Base-by-base conservation (phyloP, 2,797 vertebrate genomes). In the Sphaeramia orbicularis region DNA sequence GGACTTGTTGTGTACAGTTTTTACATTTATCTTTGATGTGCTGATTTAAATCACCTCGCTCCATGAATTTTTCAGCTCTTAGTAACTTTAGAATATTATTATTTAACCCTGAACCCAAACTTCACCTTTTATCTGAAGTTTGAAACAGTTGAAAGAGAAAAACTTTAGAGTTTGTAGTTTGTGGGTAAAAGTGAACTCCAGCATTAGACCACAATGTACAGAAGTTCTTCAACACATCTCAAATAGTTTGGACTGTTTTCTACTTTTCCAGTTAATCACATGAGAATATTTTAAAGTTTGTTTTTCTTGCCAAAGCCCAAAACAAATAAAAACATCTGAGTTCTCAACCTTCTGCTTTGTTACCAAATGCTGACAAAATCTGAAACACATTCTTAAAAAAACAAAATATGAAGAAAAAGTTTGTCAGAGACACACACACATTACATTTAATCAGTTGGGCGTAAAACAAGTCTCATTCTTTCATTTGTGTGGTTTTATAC, bases 21-120 rank as follows among this genome's bases (percentile, higher is more conserved):
- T 57, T 72, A 30, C 68, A 55, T 78, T 62, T 36, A 70, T 36
- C 73, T 68, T 73, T 69, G 61, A 73, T 63, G 50, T 13, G 53
- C 14, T 40, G 18, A 52, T 62, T 55, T 67, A 51, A 66, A 76
- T 64, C 55, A 71, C 15, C 27, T 40, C 37, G 21, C 38, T 44
- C 36, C 19, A 40, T 53, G 40, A 16, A 41, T 48, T 50, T 72
- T 21, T 61, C 15, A 43, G 40, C 40, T 38, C 55, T 54, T 19
- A 32, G 15, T 1, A 0, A 50, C 51, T 43, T 41, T 10, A 21
- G 16, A 5, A 14, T 58, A 16, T 13, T 51, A 12, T 35, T 51
- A 42, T 53, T 50, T 24, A 40, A 60, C 16, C 16, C n/a, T 64
- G 45, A 61, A 21, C 52, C 37, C 19, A 41, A 75, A 57, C 61